A percentile compares a stretch with the other conserved stretches of the same genome.
Conservation (phyloP, 2,113 vertebrate species). For the Porphyrio hochstetteri region DNA sequence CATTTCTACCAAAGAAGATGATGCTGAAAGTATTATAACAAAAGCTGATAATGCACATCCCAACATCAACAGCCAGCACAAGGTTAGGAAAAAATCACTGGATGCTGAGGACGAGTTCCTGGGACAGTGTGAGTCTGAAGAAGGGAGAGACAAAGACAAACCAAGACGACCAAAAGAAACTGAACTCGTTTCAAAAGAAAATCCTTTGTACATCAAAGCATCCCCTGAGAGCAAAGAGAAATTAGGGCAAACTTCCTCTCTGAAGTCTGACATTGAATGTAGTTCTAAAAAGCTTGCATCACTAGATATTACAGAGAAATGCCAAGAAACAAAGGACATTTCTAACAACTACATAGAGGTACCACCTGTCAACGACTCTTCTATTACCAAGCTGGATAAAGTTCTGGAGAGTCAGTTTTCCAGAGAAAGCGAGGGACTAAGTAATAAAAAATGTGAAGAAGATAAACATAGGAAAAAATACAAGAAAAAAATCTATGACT, state of each 20-base stretch:
- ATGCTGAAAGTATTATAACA: background rate
- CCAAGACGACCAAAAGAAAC: constrained; percentile 27
- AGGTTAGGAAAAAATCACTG: background rate
- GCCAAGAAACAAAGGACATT: constrained; percentile 13
- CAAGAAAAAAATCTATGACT: constrained; percentile 35
- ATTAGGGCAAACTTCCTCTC: background rate
- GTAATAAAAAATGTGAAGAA: background rate
- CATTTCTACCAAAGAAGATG: constrained; percentile 66
- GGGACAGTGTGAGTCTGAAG: background rate
- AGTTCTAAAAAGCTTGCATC: constrained; percentile 41
- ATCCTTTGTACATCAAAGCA: background rate
- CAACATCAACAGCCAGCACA: background rate
- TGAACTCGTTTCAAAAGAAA: constrained; percentile 21
- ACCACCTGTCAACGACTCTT: background rate
- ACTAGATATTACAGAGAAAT: constrained; percentile 11
- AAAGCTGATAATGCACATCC: constrained; percentile 22
- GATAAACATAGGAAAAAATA: background rate
- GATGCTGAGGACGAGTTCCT: background rate
- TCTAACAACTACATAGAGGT: background rate
- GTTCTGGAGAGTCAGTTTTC: constrained; percentile 22
- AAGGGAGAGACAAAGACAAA: constrained; percentile 1
- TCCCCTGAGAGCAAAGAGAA: background rate
- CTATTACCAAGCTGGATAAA: constrained; percentile 10
- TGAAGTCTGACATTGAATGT: background rate
- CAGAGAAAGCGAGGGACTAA: background rate